Conservation (phyloP, 2,113 vertebrate genomes). For the Oreocharis arfaki region DNA sequence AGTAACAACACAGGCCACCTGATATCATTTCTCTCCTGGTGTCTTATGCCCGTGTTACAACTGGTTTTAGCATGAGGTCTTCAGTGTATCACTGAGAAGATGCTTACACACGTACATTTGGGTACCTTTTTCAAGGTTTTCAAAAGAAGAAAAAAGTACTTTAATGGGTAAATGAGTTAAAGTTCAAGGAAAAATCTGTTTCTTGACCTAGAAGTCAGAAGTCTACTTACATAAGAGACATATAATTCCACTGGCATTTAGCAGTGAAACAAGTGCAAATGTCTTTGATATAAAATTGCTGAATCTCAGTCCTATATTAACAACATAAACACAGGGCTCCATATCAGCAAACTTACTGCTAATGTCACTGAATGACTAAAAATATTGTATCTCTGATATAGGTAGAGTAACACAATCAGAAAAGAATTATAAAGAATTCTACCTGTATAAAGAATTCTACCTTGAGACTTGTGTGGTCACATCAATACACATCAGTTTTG, state of each 20-base stretch:
- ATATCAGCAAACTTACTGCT: not conserved
- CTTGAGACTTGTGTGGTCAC: not conserved
- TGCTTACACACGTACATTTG: not conserved
- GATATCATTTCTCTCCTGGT: not conserved
- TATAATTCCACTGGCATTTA: not conserved
- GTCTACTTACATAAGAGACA: not conserved
- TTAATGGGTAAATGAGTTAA: not conserved
- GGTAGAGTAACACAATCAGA: not conserved
- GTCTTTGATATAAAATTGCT: not conserved
- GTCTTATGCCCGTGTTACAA: not conserved
- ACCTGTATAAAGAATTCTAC: not conserved
- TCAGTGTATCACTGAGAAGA: not conserved
- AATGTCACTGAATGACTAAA: not conserved
- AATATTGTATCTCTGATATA: not conserved
- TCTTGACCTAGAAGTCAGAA: not conserved
- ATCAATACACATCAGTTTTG: constrained; percentile 9
- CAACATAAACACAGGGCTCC: not conserved
- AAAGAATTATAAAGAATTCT: constrained; percentile 1
- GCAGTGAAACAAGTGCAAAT: not conserved
- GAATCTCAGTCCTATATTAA: not conserved
- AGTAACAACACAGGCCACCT: not conserved
- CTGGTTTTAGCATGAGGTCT: not conserved
- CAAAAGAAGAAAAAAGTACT: not conserved
- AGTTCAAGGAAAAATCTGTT: not conserved
- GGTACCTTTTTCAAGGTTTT: not conserved